Evolutionary conservation across 2,113 vertebrate species (phyloP).

Genomic region (Seriola dumerili): DNA sequence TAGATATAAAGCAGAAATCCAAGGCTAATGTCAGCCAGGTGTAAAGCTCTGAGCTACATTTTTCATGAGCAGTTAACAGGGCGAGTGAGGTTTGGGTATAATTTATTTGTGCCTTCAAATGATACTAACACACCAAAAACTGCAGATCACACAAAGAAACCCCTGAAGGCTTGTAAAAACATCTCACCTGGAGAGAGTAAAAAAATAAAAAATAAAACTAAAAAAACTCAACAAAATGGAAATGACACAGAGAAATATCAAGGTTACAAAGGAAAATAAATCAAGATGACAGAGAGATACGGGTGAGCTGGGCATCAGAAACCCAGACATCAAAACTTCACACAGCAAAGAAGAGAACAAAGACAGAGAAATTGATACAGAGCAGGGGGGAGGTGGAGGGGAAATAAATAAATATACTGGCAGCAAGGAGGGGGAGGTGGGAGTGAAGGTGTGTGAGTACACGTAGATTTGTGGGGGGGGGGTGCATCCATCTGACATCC

Average conservation of each 20-base stretch:
- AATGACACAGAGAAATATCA: conserved; percentile 47
- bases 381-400: background rate
- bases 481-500: conserved; percentile 21
- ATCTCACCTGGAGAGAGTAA: conserved; percentile 21
- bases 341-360: conserved; percentile 43
- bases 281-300: conserved; percentile 48
- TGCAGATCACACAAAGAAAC: conserved; percentile 48
- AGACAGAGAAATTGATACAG: conserved; percentile 26
- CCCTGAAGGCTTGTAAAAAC: conserved; percentile 32
- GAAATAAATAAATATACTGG: conserved; percentile 38
- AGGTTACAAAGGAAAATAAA: conserved; percentile 53
- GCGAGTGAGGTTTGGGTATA: conserved; percentile 18
- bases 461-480: background rate
- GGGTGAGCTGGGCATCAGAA: conserved; percentile 46
- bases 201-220: background rate
- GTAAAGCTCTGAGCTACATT: conserved; percentile 14
- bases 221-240: conserved; percentile 19
- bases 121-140: conserved; percentile 12
- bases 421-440: background rate
- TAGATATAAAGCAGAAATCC: conserved; percentile 22
- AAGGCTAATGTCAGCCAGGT: conserved; percentile 4
- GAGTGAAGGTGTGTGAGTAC: conserved; percentile 8
- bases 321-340: conserved; percentile 54
- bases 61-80: conserved; percentile 27
- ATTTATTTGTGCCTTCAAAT: conserved; percentile 48